phyloP scores from a whole-genome alignment of 2,797 vertebrate species.

The Etheostoma nigrum region DNA sequence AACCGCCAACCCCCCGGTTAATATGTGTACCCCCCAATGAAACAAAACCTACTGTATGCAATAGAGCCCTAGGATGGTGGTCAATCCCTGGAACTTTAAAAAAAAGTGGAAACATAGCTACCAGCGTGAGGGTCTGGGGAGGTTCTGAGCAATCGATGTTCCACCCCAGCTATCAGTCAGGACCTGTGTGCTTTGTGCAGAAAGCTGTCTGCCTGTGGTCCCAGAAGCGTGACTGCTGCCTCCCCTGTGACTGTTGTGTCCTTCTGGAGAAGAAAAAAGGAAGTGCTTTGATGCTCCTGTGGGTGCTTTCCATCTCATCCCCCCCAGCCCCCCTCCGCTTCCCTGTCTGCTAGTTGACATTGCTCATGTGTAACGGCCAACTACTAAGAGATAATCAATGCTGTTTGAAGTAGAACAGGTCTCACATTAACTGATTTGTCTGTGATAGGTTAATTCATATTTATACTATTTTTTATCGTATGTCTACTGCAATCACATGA shows the following conservation, averaged over 20 bases:
- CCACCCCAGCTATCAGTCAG: slow-evolving; percentile 48
- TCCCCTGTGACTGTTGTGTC: slow-evolving; percentile 29
- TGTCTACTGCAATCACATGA: no score
- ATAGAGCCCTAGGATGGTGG: background rate
- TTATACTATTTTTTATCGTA: no score
- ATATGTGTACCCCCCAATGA: background rate
- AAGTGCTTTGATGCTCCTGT: slow-evolving; percentile 59
- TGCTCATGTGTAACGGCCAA: slow-evolving; percentile 6
- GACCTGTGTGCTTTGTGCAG: slow-evolving; percentile 33
- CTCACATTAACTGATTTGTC: background rate
- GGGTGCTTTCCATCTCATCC: slow-evolving; percentile 41
- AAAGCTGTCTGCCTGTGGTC: slow-evolving; percentile 48
- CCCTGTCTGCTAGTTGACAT: slow-evolving; percentile 13
- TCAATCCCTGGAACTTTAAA: background rate
- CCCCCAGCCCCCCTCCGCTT: background rate
- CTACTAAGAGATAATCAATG: background rate
- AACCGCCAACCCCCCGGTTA: background rate
- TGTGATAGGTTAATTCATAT: background rate
- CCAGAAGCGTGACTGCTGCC: slow-evolving; percentile 39
- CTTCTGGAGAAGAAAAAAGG: slow-evolving; percentile 30
- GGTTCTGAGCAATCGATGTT: slow-evolving; percentile 51
- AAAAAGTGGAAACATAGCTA: slow-evolving; percentile 9
- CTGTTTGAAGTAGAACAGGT: no score
- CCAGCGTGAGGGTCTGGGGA: slow-evolving; percentile 9
- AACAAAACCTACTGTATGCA: background rate